Base-by-base conservation (phyloP, 2,888 invertebrate species). In the Orchestes rusci region DNA sequence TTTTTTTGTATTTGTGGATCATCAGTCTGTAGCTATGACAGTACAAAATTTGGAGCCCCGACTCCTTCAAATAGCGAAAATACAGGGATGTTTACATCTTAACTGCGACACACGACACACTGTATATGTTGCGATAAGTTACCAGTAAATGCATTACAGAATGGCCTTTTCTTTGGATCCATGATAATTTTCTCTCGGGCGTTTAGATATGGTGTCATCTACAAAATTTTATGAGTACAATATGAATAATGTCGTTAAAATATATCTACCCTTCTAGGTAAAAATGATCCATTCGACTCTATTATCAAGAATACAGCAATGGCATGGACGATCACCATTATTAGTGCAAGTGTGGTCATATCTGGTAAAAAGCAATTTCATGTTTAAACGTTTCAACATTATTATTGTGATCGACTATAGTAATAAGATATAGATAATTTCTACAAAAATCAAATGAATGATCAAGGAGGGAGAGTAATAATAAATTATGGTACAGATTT, bases 131-230 rank as follows among this genome's bases (percentile, higher is more conserved):
- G n/a, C n/a, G n/a, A n/a, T n/a, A n/a, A 30, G 34, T 47, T 69
- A 88, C 89, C 90, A 56, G 88, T 89, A 57, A 90, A 90, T 0
- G 89, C 88, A 59, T 90, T 90, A 69, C 90, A 90, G 66, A 90
- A 90, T 0, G 90, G 90, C 59, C 88, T 72, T 59, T 89, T 89
- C 59, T 79, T 79, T 17, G 76, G 80, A 46, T 77, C 73, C 66
- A 55, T 35, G 16, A 57, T 56, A 19, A 65, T 50, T 45, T 55
- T 55, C 35, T 64, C 64, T 39, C 53, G 54, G 2, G 56, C 55
- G 19, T 52, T 55, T 16, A 43, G 20, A 16, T 54, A 56, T 32
- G 58, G 56, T 20, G 52, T 45, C 46, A 46, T 18, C 58, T 58
- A 52, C n/a, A n/a, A n/a, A 51, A 46, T 39, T 35, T 23, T 39